phyloP scores from a whole-genome alignment of 2,888 invertebrate species.

The Epistrophe eligans region DNA sequence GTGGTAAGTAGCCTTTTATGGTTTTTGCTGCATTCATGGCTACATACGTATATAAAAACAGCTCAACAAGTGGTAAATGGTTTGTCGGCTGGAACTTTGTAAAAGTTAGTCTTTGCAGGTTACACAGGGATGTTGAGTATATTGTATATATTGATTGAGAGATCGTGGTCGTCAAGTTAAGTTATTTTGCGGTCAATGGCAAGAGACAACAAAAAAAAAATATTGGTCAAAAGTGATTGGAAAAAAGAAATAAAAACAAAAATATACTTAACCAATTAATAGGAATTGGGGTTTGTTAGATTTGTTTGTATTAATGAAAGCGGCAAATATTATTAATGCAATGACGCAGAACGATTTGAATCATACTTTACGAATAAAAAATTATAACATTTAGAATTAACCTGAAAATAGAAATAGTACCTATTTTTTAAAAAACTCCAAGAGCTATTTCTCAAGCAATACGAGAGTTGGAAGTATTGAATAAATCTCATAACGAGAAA shows the following conservation, averaged over 20 bases:
- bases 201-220: slow-evolving; percentile 16
- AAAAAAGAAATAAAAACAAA: slow-evolving; percentile 18
- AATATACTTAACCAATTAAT: slow-evolving; percentile 4
- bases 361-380: too few species aligned
- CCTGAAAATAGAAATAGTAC: too few species aligned
- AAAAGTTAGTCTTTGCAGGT: slow-evolving; percentile 19
- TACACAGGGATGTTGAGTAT: slow-evolving; percentile 29
- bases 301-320: neutral
- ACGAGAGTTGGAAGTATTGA: too few species aligned
- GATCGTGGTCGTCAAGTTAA: slow-evolving; percentile 51
- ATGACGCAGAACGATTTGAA: neutral
- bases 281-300: neutral
- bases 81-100: slow-evolving; percentile 25
- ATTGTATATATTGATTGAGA: slow-evolving; percentile 19
- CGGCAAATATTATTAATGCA: neutral
- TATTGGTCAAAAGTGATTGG: slow-evolving; percentile 58
- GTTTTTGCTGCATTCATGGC: slow-evolving; percentile 38
- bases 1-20: slow-evolving; percentile 64
- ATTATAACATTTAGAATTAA: too few species aligned
- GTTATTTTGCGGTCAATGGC: slow-evolving; percentile 72
- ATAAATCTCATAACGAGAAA: too few species aligned
- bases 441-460: too few species aligned
- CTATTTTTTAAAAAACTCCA: too few species aligned
- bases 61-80: slow-evolving; percentile 32
- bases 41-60: neutral